These are phyloP conservation scores for Lepidonotus clava DNA, from an alignment of 2,888 invertebrate genomes.

Conservation along the genomic window DNA sequence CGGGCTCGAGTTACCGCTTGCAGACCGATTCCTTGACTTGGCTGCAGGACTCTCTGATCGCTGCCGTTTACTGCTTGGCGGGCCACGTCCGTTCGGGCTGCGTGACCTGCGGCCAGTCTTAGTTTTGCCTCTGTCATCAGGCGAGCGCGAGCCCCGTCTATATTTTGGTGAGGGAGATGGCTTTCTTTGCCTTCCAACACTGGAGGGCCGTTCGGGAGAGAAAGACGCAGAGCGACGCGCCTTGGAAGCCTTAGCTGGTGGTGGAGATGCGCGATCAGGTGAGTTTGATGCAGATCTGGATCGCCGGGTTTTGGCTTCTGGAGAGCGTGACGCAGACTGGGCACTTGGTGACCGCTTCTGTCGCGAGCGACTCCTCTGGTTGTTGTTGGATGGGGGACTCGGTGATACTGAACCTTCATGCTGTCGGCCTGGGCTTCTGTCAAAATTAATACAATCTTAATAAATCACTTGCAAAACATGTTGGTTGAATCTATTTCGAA, in stretches of 20 bases:
- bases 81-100: neutral
- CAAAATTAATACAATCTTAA: neutral
- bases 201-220: neutral
- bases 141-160: neutral
- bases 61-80: neutral
- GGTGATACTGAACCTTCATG: neutral
- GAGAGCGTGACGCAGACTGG: constrained; percentile 10
- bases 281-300: neutral
- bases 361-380: neutral
- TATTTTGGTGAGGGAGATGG: constrained; percentile 4
- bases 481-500: neutral
- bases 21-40: neutral
- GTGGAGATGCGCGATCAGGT: neutral
- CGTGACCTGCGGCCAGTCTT: neutral
- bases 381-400: neutral
- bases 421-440: neutral
- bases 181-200: neutral
- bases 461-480: neutral
- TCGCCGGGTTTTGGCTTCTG: neutral
- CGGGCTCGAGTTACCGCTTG: neutral
- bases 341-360: neutral
- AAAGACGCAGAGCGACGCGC: neutral
- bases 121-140: neutral
- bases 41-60: neutral
- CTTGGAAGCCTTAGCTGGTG: constrained; percentile 1